A percentile compares a stretch with the other conserved stretches of the same genome.
These are phyloP conservation scores for Caenorhabditis becei DNA, from an alignment of 2,888 invertebrate species.

Conservation along the genomic window DNA sequence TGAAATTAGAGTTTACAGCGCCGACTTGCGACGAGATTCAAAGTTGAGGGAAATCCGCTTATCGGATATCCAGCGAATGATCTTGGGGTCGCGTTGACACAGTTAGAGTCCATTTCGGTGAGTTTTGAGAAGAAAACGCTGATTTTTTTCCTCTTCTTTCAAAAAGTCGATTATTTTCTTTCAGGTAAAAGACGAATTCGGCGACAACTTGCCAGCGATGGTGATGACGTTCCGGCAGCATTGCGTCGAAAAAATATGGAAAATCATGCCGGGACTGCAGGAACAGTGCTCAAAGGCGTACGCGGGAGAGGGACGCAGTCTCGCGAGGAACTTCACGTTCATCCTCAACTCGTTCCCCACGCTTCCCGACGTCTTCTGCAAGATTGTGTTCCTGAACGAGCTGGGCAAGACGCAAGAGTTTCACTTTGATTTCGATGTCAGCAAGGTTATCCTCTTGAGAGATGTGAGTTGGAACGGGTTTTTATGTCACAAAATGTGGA, in stretches of 20 bases:
- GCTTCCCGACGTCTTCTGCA: not conserved
- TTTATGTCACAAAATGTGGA: too few species aligned
- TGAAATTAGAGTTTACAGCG: not conserved
- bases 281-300: not conserved
- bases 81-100: not conserved
- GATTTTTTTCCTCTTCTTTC: not conserved
- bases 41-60: not conserved
- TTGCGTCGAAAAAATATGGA: not conserved
- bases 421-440: slow-evolving; percentile 10
- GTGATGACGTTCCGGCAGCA: not conserved
- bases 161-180: not conserved
- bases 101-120: not conserved
- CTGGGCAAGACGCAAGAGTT: not conserved
- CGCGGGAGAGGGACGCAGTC: not conserved
- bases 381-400: not conserved
- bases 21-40: not conserved
- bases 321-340: slow-evolving; percentile 12
- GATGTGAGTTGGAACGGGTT: too few species aligned
- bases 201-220: slow-evolving; percentile 4
- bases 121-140: slow-evolving; percentile 14
- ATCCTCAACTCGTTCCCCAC: not conserved
- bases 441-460: slow-evolving; percentile 2
- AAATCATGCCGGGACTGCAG: slow-evolving; percentile 1
- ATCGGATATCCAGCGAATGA: not conserved
- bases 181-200: slow-evolving; percentile 28